Conservation (phyloP, 2,113 vertebrate species). For the Amia ocellicauda region DNA sequence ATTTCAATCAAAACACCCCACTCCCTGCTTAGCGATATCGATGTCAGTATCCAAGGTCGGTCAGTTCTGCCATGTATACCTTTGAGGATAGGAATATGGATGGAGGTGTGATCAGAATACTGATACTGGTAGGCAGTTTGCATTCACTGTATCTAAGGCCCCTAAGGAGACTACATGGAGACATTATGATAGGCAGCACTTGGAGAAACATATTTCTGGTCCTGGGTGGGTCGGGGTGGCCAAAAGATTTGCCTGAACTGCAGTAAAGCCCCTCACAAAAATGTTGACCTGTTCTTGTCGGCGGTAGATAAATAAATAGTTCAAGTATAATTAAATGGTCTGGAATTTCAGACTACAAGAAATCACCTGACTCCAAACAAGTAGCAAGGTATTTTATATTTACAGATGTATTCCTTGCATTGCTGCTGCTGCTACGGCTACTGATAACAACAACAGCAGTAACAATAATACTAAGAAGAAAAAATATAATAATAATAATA, state of each 20-base stretch:
- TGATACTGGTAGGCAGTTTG: constrained; percentile 24
- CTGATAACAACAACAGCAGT: too few relatives aligned
- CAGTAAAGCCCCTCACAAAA: constrained; percentile 11
- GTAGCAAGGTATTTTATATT: constrained; percentile 4
- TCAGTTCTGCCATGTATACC: background rate
- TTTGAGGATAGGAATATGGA: background rate
- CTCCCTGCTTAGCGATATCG: background rate
- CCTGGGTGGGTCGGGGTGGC: background rate
- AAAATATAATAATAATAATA: too few relatives aligned
- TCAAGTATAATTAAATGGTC: constrained; percentile 33
- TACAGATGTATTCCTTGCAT: too few relatives aligned
- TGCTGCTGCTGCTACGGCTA: too few relatives aligned
- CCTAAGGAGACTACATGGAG: constrained; percentile 22
- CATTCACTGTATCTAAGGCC: constrained; percentile 36
- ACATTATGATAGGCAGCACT: background rate
- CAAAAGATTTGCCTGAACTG: constrained; percentile 6
- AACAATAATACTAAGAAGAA: too few relatives aligned
- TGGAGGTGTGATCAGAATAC: constrained; percentile 9
- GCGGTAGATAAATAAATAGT: constrained; percentile 10
- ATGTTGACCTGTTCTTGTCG: background rate
- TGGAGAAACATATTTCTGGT: background rate
- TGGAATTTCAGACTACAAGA: constrained; percentile 24
- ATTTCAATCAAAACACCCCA: background rate
- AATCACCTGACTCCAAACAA: constrained; percentile 10
- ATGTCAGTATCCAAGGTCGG: background rate